phyloP scores from a whole-genome alignment of 1,140 invertebrate species.

The Megalonaias nervosa region DNA sequence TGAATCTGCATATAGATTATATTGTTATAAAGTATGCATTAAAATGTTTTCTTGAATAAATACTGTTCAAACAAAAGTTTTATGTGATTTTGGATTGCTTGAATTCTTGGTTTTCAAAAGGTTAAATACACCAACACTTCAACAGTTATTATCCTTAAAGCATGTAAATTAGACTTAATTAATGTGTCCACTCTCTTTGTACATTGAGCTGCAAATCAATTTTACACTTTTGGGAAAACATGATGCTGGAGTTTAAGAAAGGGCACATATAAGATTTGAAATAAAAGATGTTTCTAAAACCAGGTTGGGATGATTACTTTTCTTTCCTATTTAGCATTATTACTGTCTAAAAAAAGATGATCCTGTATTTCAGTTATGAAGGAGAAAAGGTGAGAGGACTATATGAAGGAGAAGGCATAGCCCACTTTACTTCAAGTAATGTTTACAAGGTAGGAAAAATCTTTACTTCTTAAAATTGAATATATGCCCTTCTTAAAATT shows the following conservation, averaged over 20 bases:
- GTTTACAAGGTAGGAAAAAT: slow-evolving; percentile 61
- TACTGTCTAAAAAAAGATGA: not conserved
- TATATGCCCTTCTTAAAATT: not conserved
- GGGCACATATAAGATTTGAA: not conserved
- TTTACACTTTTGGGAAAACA: slow-evolving; percentile 26
- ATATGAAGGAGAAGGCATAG: slow-evolving; percentile 67
- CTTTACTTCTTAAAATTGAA: not conserved
- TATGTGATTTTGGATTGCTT: too few species aligned
- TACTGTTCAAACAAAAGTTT: too few species aligned
- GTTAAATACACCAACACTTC: too few species aligned
- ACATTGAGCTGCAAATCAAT: slow-evolving; percentile 24
- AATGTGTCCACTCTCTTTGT: not conserved
- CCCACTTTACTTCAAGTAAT: slow-evolving; percentile 64
- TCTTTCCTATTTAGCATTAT: not conserved
- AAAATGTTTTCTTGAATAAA: too few species aligned
- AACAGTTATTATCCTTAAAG: too few species aligned
- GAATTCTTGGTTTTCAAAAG: too few species aligned
- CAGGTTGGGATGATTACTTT: not conserved
- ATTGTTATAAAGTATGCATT: too few species aligned
- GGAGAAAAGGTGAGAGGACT: slow-evolving; percentile 68
- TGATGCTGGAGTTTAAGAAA: slow-evolving; percentile 38
- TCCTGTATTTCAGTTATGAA: slow-evolving; percentile 60
- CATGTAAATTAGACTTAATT: not conserved
- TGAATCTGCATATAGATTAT: too few species aligned
- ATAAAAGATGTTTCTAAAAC: not conserved